Conservation (phyloP, 2,797 vertebrate species). For the Platyrinchus mystaceus region DNA sequence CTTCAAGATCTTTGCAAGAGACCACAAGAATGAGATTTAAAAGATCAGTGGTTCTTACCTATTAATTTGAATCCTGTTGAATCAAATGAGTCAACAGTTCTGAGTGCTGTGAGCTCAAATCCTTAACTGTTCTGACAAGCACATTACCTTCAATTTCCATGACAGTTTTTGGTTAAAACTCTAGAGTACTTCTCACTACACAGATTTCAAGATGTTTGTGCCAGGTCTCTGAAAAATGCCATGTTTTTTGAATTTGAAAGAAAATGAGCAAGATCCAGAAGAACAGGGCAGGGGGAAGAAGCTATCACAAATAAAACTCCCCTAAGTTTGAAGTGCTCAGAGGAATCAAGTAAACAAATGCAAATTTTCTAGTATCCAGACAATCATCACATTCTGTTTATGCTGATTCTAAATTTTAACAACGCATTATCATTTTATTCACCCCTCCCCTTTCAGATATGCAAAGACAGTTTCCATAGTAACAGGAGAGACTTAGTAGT, state of each 20-base stretch:
- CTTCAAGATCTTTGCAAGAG: not conserved
- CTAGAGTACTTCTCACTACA: not conserved
- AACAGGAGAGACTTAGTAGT: conserved; percentile 13
- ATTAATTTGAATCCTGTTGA: not conserved
- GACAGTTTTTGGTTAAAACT: not conserved
- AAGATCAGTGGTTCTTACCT: not conserved
- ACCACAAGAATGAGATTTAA: not conserved
- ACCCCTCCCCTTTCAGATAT: not conserved
- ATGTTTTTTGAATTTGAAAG: not conserved
- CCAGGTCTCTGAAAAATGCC: not conserved
- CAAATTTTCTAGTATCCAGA: not conserved
- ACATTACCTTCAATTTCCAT: not conserved
- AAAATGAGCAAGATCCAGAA: not conserved
- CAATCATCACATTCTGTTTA: not conserved
- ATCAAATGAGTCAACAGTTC: not conserved
- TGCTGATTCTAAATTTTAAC: not conserved
- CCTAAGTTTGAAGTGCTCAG: not conserved
- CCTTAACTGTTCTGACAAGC: not conserved
- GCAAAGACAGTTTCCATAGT: conserved; percentile 43
- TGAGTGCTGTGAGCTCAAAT: not conserved
- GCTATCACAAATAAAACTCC: not conserved
- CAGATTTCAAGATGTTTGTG: not conserved
- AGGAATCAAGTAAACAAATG: not conserved
- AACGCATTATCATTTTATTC: not conserved
- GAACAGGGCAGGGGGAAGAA: not conserved